phyloP scores from a whole-genome alignment of 2,113 vertebrate genomes.

The Hippolais icterina region DNA sequence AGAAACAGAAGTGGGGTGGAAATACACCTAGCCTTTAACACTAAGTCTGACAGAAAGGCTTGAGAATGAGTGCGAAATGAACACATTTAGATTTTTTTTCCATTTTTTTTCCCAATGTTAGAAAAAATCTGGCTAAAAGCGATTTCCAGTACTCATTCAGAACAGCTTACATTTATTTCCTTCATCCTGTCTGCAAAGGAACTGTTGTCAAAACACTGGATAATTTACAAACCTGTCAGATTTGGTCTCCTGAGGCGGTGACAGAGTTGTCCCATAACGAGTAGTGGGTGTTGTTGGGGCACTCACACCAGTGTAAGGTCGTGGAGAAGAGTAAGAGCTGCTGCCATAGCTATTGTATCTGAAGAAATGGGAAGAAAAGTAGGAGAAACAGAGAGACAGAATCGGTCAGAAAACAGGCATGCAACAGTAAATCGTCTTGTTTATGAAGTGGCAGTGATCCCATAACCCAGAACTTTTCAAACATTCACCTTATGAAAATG shows the following conservation, averaged over 20 bases:
- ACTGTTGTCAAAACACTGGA: background rate
- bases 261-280: slow-evolving; percentile 65
- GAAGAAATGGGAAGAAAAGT: background rate
- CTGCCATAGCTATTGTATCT: slow-evolving; percentile 79
- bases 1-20: background rate
- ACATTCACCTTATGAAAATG: background rate
- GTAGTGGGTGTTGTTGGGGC: slow-evolving; percentile 68
- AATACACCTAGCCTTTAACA: background rate
- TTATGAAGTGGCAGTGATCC: background rate
- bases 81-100: background rate
- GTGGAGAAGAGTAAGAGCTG: slow-evolving; percentile 72
- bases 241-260: slow-evolving; percentile 77
- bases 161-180: background rate
- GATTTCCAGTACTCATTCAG: background rate
- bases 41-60: background rate
- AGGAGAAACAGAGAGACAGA: slow-evolving; percentile 4
- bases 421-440: background rate
- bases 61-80: background rate
- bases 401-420: background rate
- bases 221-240: slow-evolving; percentile 79
- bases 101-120: background rate
- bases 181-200: background rate
- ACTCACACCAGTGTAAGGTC: slow-evolving; percentile 70
- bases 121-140: background rate
- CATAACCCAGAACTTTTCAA: background rate